phyloP scores from a whole-genome alignment of 1,140 invertebrate species.

The Musca domestica region DNA sequence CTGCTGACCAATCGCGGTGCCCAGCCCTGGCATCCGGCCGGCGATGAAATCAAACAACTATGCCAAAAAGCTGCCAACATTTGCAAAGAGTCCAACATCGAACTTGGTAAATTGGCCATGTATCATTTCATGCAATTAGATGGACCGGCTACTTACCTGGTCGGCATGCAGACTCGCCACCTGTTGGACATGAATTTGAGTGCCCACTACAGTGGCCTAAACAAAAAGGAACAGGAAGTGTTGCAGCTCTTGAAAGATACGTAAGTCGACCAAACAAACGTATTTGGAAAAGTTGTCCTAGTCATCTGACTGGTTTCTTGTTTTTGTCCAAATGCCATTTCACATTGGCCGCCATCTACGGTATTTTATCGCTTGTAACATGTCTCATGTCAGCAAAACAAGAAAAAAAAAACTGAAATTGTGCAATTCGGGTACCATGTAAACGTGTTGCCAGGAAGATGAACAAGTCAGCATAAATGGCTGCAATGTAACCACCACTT shows the following conservation, averaged over 20 bases:
- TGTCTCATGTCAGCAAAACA: neutral
- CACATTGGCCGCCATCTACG: slow-evolving; percentile 5
- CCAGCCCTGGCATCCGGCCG: slow-evolving; percentile 80
- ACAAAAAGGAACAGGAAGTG: slow-evolving; percentile 60
- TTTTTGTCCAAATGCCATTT: neutral
- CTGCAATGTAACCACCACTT: neutral
- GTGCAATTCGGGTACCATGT: slow-evolving; percentile 52
- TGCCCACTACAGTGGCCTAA: slow-evolving; percentile 61
- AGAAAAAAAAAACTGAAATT: slow-evolving; percentile 33
- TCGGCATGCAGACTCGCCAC: slow-evolving; percentile 66
- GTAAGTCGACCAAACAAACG: slow-evolving; percentile 55
- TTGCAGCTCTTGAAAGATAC: slow-evolving; percentile 62
- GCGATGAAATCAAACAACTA: slow-evolving; percentile 64
- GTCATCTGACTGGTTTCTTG: neutral
- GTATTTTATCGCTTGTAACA: neutral
- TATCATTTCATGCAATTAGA: slow-evolving; percentile 62
- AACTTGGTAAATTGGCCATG: slow-evolving; percentile 70
- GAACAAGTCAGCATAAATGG: slow-evolving; percentile 2
- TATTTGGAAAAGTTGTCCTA: neutral
- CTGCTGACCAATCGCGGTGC: slow-evolving; percentile 75
- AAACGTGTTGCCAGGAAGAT: slow-evolving; percentile 29
- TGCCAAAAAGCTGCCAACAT: slow-evolving; percentile 62
- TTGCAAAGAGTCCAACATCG: slow-evolving; percentile 67
- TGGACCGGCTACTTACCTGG: slow-evolving; percentile 63
- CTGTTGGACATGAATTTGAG: slow-evolving; percentile 65